A percentile compares a stretch with the other conserved stretches of the same genome.
Evolutionary conservation across 1,140 invertebrate genomes (phyloP).

Genomic region (Cherax destructor): DNA sequence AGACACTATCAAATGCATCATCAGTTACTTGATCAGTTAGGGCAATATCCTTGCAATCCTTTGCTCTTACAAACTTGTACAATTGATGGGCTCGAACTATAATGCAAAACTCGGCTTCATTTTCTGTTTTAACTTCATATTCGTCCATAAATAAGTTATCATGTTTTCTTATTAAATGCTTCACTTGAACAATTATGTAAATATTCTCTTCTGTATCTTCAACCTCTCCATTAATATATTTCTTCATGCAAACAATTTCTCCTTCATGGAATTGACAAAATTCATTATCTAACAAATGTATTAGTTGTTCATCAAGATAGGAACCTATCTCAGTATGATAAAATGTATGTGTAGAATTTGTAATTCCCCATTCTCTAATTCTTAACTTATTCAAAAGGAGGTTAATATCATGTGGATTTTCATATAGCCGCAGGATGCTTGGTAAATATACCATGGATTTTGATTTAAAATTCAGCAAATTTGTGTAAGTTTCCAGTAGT

Average conservation of each 20-base stretch:
- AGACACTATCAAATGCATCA: neutral
- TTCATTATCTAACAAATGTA: conserved; percentile 36
- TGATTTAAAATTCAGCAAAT: neutral
- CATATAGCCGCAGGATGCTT: neutral
- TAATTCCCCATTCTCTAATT: neutral
- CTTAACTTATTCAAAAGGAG: neutral
- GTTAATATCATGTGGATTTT: conserved; percentile 18
- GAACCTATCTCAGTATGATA: conserved; percentile 1
- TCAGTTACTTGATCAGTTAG: neutral
- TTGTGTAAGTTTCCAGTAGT: neutral
- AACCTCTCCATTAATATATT: conserved; percentile 8
- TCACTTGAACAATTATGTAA: conserved; percentile 46
- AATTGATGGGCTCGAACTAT: conserved; percentile 25
- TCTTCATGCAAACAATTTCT: conserved; percentile 52
- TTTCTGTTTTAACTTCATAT: conserved; percentile 35
- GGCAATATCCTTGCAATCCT: neutral
- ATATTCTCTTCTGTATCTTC: conserved; percentile 23
- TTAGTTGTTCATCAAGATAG: conserved; percentile 5
- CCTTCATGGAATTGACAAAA: conserved; percentile 16
- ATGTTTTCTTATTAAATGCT: neutral
- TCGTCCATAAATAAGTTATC: conserved; percentile 2
- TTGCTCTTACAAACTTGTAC: conserved; percentile 24
- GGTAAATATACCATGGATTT: neutral
- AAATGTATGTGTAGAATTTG: neutral
- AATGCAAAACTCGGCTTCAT: neutral